Base-by-base conservation (phyloP, 1,140 invertebrate species). In the fruit fly (Drosophila melanogaster) region DNA sequence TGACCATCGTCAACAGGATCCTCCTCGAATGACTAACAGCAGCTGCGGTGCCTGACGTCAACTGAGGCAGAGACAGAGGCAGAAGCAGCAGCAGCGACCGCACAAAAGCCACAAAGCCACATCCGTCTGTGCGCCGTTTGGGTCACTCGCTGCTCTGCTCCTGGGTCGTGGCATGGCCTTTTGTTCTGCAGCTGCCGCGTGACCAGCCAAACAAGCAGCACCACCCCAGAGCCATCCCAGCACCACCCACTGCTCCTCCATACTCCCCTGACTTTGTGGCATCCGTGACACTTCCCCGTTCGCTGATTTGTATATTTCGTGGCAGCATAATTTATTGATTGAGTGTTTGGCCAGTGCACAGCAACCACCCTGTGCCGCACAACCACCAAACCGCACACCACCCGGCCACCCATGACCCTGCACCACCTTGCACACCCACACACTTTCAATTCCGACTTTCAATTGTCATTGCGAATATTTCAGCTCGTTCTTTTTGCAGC, bases 241-340 rank as follows among this genome's bases (percentile, higher is more conserved):
- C 15, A 37, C 47, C 55, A 56, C n/a, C 46, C 43, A 30, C 50
- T 14, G n/a, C 69, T 35, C 56, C 43, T 15, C 2, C 5, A 4
- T 44, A 1, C 30, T 19, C 33, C 38, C 53, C 47, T 38, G 55
- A 41, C 49, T 17, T 51, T 58, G 47, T 65, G 56, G 59, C 53
- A 46, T 59, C 46, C 49, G 54, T 38, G 65, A 58, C 72, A 59
- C 44, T 77, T 81, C 58, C 56, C 54, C 59, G 46, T 67, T 79
- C 62, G 79, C 62, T 89, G 84, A 89, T 89, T 89, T 87, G 84
- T 87, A 84, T 87, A 89, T 87, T 87, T 79, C 76, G 79, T 79
- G 84, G 84, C 76, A 89, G 79, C 84, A 87, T 87, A 87, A 87
- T 87, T 87, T 87, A 87, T 87, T 87, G 83, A 87, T 87, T 87